Conservation (phyloP, 2,113 vertebrate species). For the Colinus virginianus region DNA sequence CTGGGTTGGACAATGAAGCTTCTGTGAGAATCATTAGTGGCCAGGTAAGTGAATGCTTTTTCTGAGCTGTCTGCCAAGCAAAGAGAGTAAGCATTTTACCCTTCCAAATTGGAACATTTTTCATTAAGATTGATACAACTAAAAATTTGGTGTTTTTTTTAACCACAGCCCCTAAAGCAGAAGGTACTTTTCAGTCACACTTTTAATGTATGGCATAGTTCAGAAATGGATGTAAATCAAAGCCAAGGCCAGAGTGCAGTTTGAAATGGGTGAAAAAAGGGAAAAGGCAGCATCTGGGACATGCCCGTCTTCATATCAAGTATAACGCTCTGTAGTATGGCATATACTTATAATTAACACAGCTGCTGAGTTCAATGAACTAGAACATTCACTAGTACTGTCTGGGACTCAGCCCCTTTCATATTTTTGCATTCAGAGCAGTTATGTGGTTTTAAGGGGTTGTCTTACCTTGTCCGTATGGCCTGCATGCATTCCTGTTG, state of each 20-base stretch:
- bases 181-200: not conserved
- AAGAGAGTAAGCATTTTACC: not conserved
- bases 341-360: not conserved
- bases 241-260: not conserved
- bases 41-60: not conserved
- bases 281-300: not conserved
- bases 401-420: not conserved
- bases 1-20: not conserved
- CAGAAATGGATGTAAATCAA: conserved; percentile 18
- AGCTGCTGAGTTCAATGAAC: not conserved
- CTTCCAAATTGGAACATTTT: not conserved
- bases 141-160: not conserved
- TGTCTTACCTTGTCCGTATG: not conserved
- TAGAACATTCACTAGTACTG: not conserved
- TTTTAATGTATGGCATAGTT: not conserved
- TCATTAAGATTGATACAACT: conserved; percentile 1
- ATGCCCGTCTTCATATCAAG: not conserved
- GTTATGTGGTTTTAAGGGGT: not conserved
- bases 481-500: not conserved
- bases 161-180: not conserved
- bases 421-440: not conserved
- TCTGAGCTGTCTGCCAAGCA: not conserved
- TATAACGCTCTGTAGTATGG: not conserved
- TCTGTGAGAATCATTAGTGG: not conserved
- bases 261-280: not conserved